A percentile compares a stretch with the other conserved stretches of the same genome.
These are phyloP conservation scores for Eustalomyia histrio DNA, from an alignment of 2,888 invertebrate genomes.

Conservation along the genomic window DNA sequence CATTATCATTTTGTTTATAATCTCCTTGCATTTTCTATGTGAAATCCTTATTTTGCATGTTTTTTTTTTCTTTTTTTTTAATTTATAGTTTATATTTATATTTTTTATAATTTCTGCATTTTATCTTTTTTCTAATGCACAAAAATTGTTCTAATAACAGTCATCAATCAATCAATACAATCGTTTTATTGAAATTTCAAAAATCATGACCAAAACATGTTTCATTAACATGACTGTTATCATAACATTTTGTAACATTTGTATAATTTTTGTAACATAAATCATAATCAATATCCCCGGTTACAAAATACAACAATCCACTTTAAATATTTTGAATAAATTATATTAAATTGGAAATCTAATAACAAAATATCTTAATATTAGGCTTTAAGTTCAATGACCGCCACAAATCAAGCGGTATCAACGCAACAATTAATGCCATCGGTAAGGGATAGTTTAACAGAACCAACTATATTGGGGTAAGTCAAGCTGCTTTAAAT, in stretches of 20 bases:
- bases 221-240: conserved; percentile 49
- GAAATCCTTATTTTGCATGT: too few species aligned
- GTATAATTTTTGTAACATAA: conserved; percentile 26
- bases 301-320: not conserved
- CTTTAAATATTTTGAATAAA: not conserved
- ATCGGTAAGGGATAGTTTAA: conserved; percentile 84
- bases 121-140: not conserved
- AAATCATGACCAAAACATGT: conserved; percentile 5
- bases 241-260: conserved; percentile 43
- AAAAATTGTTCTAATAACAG: conserved; percentile 53
- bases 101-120: too few species aligned
- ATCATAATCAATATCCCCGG: not conserved
- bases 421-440: conserved; percentile 83
- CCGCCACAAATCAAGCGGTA: conserved; percentile 82
- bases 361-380: conserved; percentile 6
- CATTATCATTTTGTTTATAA: too few species aligned
- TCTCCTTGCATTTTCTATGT: too few species aligned
- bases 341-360: conserved; percentile 12
- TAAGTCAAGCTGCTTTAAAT: conserved; percentile 69
- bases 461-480: conserved; percentile 82
- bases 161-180: conserved; percentile 29
- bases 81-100: too few species aligned
- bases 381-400: conserved; percentile 82
- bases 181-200: conserved; percentile 3
- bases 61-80: not conserved